Percentiles rank a stretch among this genome's conserved stretches.
These are phyloP conservation scores for Agrypnus murinus DNA, from an alignment of 2,888 invertebrate species.

Conservation along the genomic window DNA sequence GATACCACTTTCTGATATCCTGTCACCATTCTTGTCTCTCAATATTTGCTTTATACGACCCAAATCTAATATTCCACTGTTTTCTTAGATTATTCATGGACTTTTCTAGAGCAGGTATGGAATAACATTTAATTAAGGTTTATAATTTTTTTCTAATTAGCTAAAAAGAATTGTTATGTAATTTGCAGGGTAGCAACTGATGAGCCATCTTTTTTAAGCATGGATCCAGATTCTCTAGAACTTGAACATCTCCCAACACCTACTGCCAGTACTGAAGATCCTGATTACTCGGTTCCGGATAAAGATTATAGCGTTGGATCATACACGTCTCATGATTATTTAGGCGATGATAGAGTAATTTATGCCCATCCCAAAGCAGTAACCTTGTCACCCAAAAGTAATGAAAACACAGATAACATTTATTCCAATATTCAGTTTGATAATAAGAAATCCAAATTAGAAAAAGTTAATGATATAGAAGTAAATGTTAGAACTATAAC, in stretches of 20 bases:
- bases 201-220: constrained; percentile 57
- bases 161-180: too few relatives aligned
- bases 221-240: constrained; percentile 69
- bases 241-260: constrained; percentile 58
- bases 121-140: too few relatives aligned
- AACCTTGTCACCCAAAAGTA: neutral
- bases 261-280: neutral
- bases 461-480: constrained; percentile 10
- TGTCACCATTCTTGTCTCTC: too few relatives aligned
- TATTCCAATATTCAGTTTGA: constrained; percentile 3
- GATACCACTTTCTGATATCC: too few relatives aligned
- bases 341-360: constrained; percentile 25
- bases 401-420: neutral
- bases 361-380: constrained; percentile 37
- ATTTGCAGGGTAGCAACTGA: constrained; percentile 46
- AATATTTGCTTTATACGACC: too few relatives aligned
- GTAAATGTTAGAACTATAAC: neutral
- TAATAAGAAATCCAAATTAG: neutral
- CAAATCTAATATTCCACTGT: too few relatives aligned
- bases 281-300: constrained; percentile 28
- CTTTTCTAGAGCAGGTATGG: too few relatives aligned
- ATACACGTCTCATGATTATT: constrained; percentile 57
- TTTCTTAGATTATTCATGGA: too few relatives aligned
- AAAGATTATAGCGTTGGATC: constrained; percentile 52
- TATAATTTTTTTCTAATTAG: too few relatives aligned